These are phyloP conservation scores for Synanthedon formicaeformis DNA, from an alignment of 2,888 invertebrate genomes.

Conservation along the genomic window DNA sequence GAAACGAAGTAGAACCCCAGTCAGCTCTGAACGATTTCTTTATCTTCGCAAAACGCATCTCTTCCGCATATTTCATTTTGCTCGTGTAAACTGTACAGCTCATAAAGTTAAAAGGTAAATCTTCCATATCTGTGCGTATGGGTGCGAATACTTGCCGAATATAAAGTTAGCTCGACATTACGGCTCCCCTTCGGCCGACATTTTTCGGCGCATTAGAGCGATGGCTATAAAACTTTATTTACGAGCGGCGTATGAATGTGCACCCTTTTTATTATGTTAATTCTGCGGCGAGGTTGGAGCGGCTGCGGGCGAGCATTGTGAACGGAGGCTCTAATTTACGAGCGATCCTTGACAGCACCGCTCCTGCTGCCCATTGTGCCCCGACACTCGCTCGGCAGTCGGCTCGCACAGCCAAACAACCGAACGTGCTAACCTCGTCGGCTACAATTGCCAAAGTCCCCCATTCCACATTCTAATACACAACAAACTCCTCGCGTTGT, in stretches of 20 bases:
- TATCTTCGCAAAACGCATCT: not conserved
- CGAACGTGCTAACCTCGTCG: not conserved
- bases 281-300: slow-evolving; percentile 26
- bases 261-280: slow-evolving; percentile 64
- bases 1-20: no score
- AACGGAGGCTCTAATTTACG: slow-evolving; percentile 46
- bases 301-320: slow-evolving; percentile 25
- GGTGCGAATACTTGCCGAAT: not conserved
- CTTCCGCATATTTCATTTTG: not conserved
- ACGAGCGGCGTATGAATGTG: slow-evolving; percentile 51
- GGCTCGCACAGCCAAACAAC: not conserved
- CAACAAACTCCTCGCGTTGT: not conserved
- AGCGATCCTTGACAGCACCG: slow-evolving; percentile 13
- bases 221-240: slow-evolving; percentile 62
- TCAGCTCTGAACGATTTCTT: no score
- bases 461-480: not conserved
- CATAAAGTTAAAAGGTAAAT: not conserved
- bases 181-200: slow-evolving; percentile 30
- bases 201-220: slow-evolving; percentile 60
- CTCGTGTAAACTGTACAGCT: not conserved
- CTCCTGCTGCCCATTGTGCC: slow-evolving; percentile 1
- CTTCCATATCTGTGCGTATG: not conserved
- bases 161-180: slow-evolving; percentile 1
- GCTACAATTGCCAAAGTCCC: not conserved
- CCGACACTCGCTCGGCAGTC: not conserved